Percentiles rank a stretch among this genome's conserved stretches.
Conservation (phyloP, 2,797 vertebrate species). For the Odontamblyopus lacepedii region DNA sequence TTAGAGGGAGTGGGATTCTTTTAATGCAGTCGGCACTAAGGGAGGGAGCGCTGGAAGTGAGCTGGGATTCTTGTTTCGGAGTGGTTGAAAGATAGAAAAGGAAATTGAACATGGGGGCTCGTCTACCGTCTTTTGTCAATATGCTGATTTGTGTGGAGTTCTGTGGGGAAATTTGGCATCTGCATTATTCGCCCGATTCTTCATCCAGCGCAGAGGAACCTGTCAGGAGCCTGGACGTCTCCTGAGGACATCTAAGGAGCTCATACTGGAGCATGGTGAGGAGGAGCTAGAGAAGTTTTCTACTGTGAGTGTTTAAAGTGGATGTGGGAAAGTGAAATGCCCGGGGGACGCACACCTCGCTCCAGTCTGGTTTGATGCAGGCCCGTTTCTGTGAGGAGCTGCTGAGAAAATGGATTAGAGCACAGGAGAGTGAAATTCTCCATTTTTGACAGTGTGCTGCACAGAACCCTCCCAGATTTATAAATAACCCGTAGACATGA, state of each 20-base stretch:
- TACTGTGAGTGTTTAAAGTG: background rate
- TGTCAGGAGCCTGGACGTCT: background rate
- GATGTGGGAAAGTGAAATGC: background rate
- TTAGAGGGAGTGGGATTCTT: constrained; percentile 40
- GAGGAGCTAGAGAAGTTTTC: background rate
- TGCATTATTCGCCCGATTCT: background rate
- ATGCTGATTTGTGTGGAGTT: background rate
- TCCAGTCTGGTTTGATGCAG: background rate
- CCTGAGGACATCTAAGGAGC: background rate
- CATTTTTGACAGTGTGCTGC: no score
- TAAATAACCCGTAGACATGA: no score
- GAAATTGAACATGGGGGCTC: background rate
- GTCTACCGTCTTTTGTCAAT: background rate
- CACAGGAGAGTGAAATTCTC: no score
- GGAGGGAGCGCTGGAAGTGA: background rate
- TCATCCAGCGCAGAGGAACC: background rate
- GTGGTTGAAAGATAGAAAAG: constrained; percentile 15
- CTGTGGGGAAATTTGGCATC: background rate
- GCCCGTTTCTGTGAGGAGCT: background rate
- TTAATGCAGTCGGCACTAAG: constrained; percentile 27
- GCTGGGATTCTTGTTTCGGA: background rate
- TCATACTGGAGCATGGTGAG: background rate
- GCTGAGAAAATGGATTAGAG: no score
- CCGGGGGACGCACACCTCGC: background rate
- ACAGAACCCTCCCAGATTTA: no score